Base-by-base conservation (phyloP, 2,888 invertebrate genomes). In the Campopleginae sp. region DNA sequence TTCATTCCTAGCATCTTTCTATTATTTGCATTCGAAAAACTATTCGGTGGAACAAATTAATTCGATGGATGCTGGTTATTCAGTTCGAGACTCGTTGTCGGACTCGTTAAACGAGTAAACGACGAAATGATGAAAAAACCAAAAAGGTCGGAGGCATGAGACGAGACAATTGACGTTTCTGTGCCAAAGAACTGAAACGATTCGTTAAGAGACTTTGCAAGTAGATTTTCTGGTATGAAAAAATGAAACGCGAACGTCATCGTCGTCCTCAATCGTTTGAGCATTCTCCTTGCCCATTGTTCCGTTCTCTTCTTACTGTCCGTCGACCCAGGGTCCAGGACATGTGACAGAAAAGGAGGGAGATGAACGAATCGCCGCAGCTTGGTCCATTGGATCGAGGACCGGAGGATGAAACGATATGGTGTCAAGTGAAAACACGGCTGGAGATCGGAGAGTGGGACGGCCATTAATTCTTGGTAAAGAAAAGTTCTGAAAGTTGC, bases 391-490 rank as follows among this genome's bases (percentile, higher is more conserved):
- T 14, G 38, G 8, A 54, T 46, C 31, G 2, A 46, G 38, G 14
- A 79, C 58, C 19, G 65, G 10, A 63, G 31, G 33, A 68, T 23
- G 70, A 80, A 54, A 61, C 71, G 27, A 33, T 78, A 46, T 58
- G 14, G 3, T 65, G 10, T 76, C 23, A 46, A 33, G 7, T 54
- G 42, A 27, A 58, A 79, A 19, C 51, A 44, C 23, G 46, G 17
- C 65, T 58, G 76, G 66, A 48, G 58, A 72, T 51, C 42, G 46
- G 76, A 81, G 65, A 65, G 71, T 61, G 74, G 54, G 54, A 68
- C 54, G 71, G 76, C 82, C 75, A 85, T 85, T 82, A 85, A 82
- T 66, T 66, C 72, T n/a, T 17, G 31, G 70, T 61, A 27, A 54
- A 81, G n/a, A n/a, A n/a, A 75, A 54, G 38, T 70, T 42, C 48